Percentiles rank a stretch among this genome's conserved stretches.
These are phyloP conservation scores for Lysandra coridon DNA, from an alignment of 2,888 invertebrate species.

Conservation along the genomic window DNA sequence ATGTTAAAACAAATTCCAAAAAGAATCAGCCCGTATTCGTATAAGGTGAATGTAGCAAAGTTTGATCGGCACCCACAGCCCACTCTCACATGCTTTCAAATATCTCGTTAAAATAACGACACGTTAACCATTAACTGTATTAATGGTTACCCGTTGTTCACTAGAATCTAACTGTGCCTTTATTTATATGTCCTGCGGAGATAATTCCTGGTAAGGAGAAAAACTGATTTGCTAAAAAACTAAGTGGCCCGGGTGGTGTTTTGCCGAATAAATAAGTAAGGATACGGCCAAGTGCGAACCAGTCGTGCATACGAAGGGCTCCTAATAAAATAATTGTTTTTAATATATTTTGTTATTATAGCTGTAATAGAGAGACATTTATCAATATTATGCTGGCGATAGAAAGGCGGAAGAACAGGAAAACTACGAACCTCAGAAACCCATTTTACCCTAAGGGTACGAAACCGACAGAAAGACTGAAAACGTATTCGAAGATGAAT, in stretches of 20 bases:
- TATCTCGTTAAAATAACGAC: slow-evolving; percentile 35
- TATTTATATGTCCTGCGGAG: slow-evolving; percentile 18
- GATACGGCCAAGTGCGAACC: no score
- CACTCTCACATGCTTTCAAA: slow-evolving; percentile 36
- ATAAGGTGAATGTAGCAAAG: slow-evolving; percentile 14
- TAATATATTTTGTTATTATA: no score
- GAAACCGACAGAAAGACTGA: no score
- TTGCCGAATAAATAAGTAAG: no score
- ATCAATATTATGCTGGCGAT: no score
- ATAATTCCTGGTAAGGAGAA: slow-evolving; percentile 2
- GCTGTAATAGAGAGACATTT: no score
- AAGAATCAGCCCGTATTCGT: slow-evolving; percentile 17
- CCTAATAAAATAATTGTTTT: no score
- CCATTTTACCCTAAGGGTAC: no score
- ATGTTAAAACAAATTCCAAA: background rate
- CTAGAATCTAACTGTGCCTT: slow-evolving; percentile 13
- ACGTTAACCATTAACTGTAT: slow-evolving; percentile 19
- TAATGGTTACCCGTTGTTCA: slow-evolving; percentile 4
- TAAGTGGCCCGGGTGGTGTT: no score
- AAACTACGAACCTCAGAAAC: no score
- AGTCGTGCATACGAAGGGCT: no score
- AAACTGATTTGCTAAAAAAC: background rate
- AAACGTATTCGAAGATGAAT: background rate
- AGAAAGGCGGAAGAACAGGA: no score
- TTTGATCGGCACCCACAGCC: slow-evolving; percentile 34